Conservation (phyloP, 2,113 vertebrate genomes). For the Oophaga pumilio region DNA sequence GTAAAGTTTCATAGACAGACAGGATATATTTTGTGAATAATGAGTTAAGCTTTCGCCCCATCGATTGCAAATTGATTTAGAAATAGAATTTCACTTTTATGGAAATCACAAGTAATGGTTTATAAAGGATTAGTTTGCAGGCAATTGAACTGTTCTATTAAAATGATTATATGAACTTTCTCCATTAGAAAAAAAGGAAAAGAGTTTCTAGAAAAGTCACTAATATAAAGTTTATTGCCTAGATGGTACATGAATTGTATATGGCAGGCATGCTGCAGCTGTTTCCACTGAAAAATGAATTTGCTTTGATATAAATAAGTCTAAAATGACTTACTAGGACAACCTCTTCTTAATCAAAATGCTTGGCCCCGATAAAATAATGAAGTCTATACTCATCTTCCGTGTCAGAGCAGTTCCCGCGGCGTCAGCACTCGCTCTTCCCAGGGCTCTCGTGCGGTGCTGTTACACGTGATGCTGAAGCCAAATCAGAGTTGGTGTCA, state of each 20-base stretch:
- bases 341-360: no score
- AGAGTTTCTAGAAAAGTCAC: not conserved
- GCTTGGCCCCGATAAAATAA: no score
- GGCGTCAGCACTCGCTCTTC: no score
- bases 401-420: no score
- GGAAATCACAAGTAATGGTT: slow-evolving; percentile 1
- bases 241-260: not conserved
- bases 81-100: slow-evolving; percentile 16
- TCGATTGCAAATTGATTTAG: not conserved
- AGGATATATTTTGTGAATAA: not conserved
- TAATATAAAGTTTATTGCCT: slow-evolving; percentile 8
- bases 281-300: not conserved
- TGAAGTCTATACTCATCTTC: no score
- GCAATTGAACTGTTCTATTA: slow-evolving; percentile 21
- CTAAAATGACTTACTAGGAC: not conserved
- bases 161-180: slow-evolving; percentile 15
- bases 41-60: not conserved
- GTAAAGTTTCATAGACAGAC: not conserved
- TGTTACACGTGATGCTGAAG: no score
- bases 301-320: not conserved
- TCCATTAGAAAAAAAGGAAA: not conserved
- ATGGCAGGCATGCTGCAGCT: not conserved
- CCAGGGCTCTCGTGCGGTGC: no score
- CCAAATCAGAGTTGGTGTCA: no score
- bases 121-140: not conserved